Evolutionary conservation across 1,140 invertebrate species (phyloP).

Genomic region (Atta texana): DNA sequence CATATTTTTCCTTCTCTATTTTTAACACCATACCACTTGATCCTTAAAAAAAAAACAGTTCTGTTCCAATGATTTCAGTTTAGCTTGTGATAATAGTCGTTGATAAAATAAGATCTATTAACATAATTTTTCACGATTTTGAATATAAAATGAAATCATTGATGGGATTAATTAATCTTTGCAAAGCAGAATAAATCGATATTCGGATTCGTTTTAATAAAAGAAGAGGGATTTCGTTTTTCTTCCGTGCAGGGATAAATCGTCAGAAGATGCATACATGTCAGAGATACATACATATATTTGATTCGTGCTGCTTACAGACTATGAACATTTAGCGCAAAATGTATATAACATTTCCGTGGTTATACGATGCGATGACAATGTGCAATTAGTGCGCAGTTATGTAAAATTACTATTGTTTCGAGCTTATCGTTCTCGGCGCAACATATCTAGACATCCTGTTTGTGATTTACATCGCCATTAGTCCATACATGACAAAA

Average conservation of each 20-base stretch:
- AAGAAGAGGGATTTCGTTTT: background rate
- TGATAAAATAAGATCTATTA: background rate
- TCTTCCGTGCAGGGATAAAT: background rate
- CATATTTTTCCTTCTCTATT: constrained; percentile 11
- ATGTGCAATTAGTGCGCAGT: background rate
- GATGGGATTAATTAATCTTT: background rate
- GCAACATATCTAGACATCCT: background rate
- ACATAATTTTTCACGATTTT: background rate
- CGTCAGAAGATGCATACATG: constrained; percentile 5
- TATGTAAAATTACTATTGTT: constrained; percentile 16
- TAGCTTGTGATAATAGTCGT: background rate
- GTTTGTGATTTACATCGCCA: background rate
- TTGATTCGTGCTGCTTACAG: constrained; percentile 67
- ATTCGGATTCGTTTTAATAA: background rate
- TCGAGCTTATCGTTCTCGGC: constrained; percentile 7
- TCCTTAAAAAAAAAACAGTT: background rate
- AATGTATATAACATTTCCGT: constrained; percentile 41
- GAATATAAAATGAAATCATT: constrained; percentile 7
- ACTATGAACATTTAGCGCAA: constrained; percentile 66
- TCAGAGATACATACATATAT: constrained; percentile 70
- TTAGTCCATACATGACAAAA: background rate
- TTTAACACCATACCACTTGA: background rate
- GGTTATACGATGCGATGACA: constrained; percentile 10
- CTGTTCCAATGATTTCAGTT: background rate
- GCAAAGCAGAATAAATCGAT: background rate